Evolutionary conservation across 2,888 invertebrate genomes (phyloP), one percentile per base, ranked within the genome.

Genomic region (Ornithoptera priamus): DNA sequence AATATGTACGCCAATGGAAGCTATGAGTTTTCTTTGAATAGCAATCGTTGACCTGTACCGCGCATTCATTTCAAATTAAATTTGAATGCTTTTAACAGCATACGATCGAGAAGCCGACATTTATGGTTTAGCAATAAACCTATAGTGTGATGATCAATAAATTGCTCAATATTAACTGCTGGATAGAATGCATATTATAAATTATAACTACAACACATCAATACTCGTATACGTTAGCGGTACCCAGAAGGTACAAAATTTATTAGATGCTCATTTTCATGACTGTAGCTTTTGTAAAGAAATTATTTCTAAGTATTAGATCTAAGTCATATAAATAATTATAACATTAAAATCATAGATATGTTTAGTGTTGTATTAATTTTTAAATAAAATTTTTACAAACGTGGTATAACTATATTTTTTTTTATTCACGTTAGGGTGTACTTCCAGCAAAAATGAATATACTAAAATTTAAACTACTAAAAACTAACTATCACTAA

Each of bases 251-350:
- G 46, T 57, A 61, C 61, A 58, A 67, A 67, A 67, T 67, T 67
- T 67, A 67, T 67, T 67, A 58, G 39, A 46, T 67, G 18, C n/a
- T n/a, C 42, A 67, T 46, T 67, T 67, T 57, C 17, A 62, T 36
- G 59, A 59, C 63, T 58, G 63, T 62, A 36, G 36, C 58, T 39
- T 42, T 7, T 57, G 57, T 62, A 67, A n/a, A 57, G 62, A 42
- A 24, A 30, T 57, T 5, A n/a, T 53, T n/a, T n/a, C 53, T 18
- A n/a, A 18, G 5, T 18, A 53, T 53, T n/a, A n/a, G n/a, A n/a
- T 7, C 30, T 30, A 30, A 3, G 3, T 30, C 30, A 30, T n/a
- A 1, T 53, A n/a, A 46, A 46, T 46, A 46, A 17, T 12, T 12
- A 12, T 15, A 46, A 46, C 15, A 12, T 46, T 46, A 46, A 46